Percentiles rank a stretch among this genome's conserved stretches.
phyloP scores from a whole-genome alignment of 2,888 invertebrate genomes.

The Agrenia bidenticulata region DNA sequence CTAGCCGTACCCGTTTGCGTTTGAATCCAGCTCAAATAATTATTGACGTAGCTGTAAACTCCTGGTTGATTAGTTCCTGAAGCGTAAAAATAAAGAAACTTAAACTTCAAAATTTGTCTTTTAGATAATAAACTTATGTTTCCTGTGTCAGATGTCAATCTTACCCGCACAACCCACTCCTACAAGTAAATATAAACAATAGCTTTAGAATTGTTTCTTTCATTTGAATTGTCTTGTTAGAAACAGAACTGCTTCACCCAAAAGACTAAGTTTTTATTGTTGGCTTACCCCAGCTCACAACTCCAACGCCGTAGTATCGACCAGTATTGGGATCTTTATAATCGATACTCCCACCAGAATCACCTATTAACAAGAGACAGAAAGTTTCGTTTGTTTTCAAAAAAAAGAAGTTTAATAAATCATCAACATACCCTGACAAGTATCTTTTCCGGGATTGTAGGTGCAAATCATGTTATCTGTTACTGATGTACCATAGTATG shows the following conservation, averaged over 20 bases:
- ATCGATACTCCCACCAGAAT: slow-evolving; percentile 50
- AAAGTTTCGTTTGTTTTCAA: neutral
- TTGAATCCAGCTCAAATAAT: slow-evolving; percentile 43
- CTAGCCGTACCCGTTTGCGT: slow-evolving; percentile 19
- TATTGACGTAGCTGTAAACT: slow-evolving; percentile 42
- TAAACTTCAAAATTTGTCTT: too few species aligned
- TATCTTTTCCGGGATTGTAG: slow-evolving; percentile 34
- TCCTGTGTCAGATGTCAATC: too few species aligned
- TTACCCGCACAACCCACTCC: slow-evolving; percentile 38
- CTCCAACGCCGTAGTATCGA: slow-evolving; percentile 40
- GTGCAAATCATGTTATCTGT: slow-evolving; percentile 48
- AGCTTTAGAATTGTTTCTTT: too few species aligned
- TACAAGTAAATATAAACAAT: neutral
- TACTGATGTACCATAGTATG: slow-evolving; percentile 30
- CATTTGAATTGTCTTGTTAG: too few species aligned
- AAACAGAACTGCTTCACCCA: too few species aligned
- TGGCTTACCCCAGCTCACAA: slow-evolving; percentile 37
- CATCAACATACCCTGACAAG: slow-evolving; percentile 40
- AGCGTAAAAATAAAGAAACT: neutral
- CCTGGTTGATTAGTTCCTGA: slow-evolving; percentile 33
- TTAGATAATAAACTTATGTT: too few species aligned
- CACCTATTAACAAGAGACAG: slow-evolving; percentile 35
- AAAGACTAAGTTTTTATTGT: too few species aligned
- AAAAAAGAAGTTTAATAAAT: neutral
- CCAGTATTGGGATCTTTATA: slow-evolving; percentile 33